These are phyloP conservation scores for Cynodonichthys magdalenae DNA, from an alignment of 2,797 vertebrate species.

Conservation along the genomic window DNA sequence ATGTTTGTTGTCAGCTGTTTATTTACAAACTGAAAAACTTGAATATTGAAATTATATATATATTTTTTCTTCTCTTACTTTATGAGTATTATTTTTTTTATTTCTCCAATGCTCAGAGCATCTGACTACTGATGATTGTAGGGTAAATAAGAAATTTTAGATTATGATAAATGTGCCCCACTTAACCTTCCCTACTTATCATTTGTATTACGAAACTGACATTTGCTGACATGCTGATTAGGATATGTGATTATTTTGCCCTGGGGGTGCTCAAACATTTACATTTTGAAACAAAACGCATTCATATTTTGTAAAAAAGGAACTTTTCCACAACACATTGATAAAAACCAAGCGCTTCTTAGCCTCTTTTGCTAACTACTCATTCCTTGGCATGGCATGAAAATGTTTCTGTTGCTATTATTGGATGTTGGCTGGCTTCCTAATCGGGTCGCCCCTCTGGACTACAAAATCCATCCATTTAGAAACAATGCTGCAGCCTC, in stretches of 20 bases:
- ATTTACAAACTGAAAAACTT: background rate
- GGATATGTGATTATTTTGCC: background rate
- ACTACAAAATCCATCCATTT: constrained; percentile 67
- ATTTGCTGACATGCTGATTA: background rate
- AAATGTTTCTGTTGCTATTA: constrained; percentile 64
- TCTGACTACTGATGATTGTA: background rate
- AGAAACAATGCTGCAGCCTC: constrained; percentile 61
- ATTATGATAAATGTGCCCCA: background rate
- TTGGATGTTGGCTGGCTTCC: constrained; percentile 66
- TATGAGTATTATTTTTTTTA: background rate
- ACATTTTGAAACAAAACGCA: background rate
- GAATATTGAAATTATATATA: background rate
- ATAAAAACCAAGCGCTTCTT: constrained; percentile 19
- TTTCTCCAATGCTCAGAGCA: background rate
- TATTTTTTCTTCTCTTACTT: background rate
- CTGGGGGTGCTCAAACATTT: background rate
- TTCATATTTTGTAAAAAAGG: background rate
- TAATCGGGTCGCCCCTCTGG: constrained; percentile 65
- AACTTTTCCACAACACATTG: constrained; percentile 9
- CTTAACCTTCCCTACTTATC: background rate
- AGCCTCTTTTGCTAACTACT: constrained; percentile 39
- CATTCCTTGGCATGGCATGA: constrained; percentile 50
- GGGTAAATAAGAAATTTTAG: background rate
- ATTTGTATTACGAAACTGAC: background rate
- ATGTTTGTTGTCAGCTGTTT: too few relatives aligned